Conservation (phyloP, 2,113 vertebrate species). For the Morone saxatilis region DNA sequence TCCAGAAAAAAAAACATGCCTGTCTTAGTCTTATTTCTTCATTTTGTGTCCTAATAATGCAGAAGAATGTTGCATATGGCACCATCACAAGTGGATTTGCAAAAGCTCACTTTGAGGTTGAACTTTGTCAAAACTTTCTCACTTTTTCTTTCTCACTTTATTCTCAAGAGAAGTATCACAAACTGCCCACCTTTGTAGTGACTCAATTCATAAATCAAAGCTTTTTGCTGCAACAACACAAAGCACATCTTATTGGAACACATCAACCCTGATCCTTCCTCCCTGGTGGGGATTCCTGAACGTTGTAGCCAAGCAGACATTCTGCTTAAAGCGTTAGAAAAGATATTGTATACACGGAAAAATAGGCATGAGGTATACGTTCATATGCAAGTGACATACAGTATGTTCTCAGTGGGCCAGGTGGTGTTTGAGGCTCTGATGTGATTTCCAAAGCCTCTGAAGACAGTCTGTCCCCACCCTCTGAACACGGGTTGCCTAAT, state of each 20-base stretch:
- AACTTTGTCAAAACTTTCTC: slow-evolving; percentile 36
- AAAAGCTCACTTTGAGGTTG: slow-evolving; percentile 3
- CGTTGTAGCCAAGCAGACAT: not conserved
- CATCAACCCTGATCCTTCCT: slow-evolving; percentile 1
- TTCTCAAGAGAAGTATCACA: slow-evolving; percentile 30
- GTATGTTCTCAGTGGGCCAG: slow-evolving; percentile 62
- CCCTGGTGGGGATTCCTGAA: not conserved
- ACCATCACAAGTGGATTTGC: not conserved
- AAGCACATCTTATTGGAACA: slow-evolving; percentile 31
- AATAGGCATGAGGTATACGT: not conserved
- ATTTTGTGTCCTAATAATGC: slow-evolving; percentile 1
- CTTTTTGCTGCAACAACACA: slow-evolving; percentile 42
- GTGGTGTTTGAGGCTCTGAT: slow-evolving; percentile 61
- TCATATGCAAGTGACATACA: slow-evolving; percentile 39
- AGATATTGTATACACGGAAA: not conserved
- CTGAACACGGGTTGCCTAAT: slow-evolving; percentile 76
- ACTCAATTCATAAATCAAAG: slow-evolving; percentile 39
- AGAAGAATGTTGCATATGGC: not conserved
- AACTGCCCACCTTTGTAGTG: not conserved
- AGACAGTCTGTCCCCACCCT: slow-evolving; percentile 72
- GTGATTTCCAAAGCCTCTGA: slow-evolving; percentile 69
- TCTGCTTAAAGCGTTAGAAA: slow-evolving; percentile 1
- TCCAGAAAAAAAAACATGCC: not conserved
- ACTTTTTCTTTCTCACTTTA: not conserved
- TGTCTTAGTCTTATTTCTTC: not conserved